phyloP scores from a whole-genome alignment of 2,113 vertebrate species.

The Corapipo altera region DNA sequence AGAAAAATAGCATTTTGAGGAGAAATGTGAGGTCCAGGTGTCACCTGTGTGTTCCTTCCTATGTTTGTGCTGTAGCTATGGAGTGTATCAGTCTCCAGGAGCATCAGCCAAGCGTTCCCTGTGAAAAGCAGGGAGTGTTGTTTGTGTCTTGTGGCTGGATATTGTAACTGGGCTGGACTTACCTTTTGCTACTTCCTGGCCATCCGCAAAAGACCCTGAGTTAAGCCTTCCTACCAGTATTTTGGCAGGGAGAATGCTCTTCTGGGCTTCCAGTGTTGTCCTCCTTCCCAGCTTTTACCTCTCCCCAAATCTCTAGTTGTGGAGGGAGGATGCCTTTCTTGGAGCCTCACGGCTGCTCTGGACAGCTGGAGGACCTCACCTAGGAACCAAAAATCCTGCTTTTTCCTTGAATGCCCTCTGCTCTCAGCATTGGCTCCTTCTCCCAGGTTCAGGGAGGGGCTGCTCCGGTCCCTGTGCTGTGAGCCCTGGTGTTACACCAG shows the following conservation, averaged over 20 bases:
- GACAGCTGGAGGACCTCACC: background rate
- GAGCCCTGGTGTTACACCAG: accelerated
- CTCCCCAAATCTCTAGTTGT: background rate
- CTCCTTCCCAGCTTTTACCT: background rate
- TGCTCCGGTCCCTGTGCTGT: background rate
- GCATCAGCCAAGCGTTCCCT: background rate
- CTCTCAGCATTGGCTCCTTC: background rate
- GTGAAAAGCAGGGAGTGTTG: background rate
- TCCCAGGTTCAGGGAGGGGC: background rate
- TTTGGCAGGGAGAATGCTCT: background rate
- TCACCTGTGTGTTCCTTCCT: background rate
- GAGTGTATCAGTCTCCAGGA: background rate
- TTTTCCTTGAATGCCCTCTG: background rate
- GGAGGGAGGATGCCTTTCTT: background rate
- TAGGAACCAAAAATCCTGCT: background rate
- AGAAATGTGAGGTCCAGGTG: background rate
- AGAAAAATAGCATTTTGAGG: background rate
- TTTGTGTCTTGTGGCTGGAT: background rate
- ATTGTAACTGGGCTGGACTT: background rate
- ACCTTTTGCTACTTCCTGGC: background rate
- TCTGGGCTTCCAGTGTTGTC: background rate
- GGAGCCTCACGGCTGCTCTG: background rate
- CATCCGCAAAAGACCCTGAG: background rate
- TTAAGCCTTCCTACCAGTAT: background rate
- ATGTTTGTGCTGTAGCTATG: background rate